Evolutionary conservation across 2,113 vertebrate genomes (phyloP), one percentile per base, ranked within the genome.

Genomic region (Mirounga angustirostris): DNA sequence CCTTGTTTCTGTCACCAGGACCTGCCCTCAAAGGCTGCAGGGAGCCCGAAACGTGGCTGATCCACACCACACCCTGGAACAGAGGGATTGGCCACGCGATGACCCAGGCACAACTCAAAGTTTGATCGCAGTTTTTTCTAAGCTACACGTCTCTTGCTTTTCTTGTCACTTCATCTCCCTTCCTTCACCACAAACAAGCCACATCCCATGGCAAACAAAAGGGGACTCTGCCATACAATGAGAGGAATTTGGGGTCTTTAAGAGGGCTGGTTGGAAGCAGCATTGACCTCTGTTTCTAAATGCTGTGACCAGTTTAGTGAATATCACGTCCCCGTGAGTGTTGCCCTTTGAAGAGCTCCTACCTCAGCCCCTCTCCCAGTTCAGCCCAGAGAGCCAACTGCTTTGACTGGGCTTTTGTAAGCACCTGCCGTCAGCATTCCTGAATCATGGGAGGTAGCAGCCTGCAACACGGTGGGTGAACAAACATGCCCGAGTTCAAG

Each of bases 51-150:
- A 10, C 24, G 5, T 0, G 10, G 21, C 58, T 0, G 40, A 8
- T 26, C 33, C 30, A 1, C 0, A 3, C 15, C 3, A 2, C 21
- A 2, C 1, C 13, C 5, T 0, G 28, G 10, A 28, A 3, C 16
- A 1, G 36, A 26, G 43, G 33, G 56, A 9, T 18, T 36, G 67
- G 50, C 21, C 13, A 18, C 15, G 0, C 0, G 0, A 0, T 1
- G 24, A 10, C 63, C 28, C 59, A 30, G 74, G 43, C 19, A 14
- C 50, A n/a, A 3, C 52, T 28, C 52, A 7, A 30, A 36, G 73
- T 28, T 9, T 0, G 3, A 13, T 2, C 15, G 4, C 59, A 19
- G 10, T 21, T 24, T 76, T 28, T 69, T 4, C 9, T 61, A 18
- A 74, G 26, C 52, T 11, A 14, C 13, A 12, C 13, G 3, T 33